phyloP scores from a whole-genome alignment of 2,888 invertebrate genomes.

The Mycalesis mineus region DNA sequence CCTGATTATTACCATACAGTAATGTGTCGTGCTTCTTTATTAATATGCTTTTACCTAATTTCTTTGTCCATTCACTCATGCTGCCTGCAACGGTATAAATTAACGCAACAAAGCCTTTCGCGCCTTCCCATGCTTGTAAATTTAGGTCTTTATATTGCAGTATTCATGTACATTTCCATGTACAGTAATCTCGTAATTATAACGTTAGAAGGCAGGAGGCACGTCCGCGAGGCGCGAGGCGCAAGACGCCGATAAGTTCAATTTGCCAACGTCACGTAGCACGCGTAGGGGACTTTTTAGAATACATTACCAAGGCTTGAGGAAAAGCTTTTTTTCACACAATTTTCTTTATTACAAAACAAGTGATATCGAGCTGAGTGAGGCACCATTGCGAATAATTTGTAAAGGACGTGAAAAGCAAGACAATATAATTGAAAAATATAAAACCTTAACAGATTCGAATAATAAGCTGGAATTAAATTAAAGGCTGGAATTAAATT shows the following conservation, averaged over 20 bases:
- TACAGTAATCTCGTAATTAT: background rate
- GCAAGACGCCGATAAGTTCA: constrained; percentile 45
- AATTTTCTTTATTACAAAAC: background rate
- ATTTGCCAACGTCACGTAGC: constrained; percentile 54
- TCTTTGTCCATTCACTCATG: too few species aligned
- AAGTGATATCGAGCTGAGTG: background rate
- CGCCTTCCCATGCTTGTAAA: too few species aligned
- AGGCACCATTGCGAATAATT: background rate
- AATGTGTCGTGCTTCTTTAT: too few species aligned
- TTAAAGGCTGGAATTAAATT: too few species aligned
- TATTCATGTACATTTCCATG: background rate
- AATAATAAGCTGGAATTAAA: too few species aligned
- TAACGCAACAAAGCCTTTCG: too few species aligned
- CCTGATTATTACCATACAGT: too few species aligned
- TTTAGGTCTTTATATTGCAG: too few species aligned
- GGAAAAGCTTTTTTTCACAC: background rate
- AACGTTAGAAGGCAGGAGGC: background rate
- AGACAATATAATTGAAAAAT: too few species aligned
- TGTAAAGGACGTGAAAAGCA: background rate
- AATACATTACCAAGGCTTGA: constrained; percentile 24
- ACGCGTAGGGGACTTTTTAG: constrained; percentile 31
- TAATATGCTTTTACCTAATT: too few species aligned
- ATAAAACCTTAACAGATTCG: too few species aligned
- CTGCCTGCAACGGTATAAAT: background rate
- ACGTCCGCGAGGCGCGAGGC: background rate